A percentile compares a stretch with the other conserved stretches of the same genome.
Evolutionary conservation across 2,113 vertebrate genomes (phyloP).

Genomic region (human): DNA sequence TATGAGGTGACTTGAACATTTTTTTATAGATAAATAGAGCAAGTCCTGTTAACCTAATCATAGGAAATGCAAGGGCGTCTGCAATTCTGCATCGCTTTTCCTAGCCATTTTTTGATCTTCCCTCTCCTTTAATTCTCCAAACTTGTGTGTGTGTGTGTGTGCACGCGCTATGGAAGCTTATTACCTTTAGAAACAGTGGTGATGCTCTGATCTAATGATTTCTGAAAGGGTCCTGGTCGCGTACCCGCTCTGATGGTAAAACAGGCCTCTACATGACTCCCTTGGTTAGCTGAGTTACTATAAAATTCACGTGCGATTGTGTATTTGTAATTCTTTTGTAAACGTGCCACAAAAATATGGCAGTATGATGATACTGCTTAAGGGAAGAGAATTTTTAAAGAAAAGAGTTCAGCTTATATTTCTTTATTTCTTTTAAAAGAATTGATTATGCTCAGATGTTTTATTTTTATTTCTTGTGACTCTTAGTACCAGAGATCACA

Average conservation of each 20-base stretch:
- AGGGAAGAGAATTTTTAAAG: neutral
- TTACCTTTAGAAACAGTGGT: neutral
- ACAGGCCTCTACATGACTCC: too few relatives aligned
- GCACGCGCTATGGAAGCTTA: neutral
- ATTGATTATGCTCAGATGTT: neutral
- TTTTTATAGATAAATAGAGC: neutral
- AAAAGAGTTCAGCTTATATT: neutral
- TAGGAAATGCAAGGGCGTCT: neutral
- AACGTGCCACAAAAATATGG: neutral
- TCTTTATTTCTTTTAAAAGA: neutral
- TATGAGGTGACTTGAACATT: neutral
- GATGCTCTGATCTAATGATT: neutral
- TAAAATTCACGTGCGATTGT: fast-evolving
- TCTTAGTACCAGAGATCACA: neutral
- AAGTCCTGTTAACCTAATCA: neutral
- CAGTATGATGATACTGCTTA: neutral
- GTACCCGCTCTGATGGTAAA: neutral
- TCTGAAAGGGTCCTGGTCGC: neutral
- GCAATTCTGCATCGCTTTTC: neutral
- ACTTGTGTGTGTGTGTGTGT: too few relatives aligned
- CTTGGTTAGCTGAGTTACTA: neutral
- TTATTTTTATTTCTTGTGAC: neutral
- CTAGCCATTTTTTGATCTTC: too few relatives aligned
- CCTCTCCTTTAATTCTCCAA: neutral
- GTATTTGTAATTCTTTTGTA: neutral